Evolutionary conservation across 2,888 invertebrate species (phyloP).

Genomic region (Chalcosyrphus nemorum): DNA sequence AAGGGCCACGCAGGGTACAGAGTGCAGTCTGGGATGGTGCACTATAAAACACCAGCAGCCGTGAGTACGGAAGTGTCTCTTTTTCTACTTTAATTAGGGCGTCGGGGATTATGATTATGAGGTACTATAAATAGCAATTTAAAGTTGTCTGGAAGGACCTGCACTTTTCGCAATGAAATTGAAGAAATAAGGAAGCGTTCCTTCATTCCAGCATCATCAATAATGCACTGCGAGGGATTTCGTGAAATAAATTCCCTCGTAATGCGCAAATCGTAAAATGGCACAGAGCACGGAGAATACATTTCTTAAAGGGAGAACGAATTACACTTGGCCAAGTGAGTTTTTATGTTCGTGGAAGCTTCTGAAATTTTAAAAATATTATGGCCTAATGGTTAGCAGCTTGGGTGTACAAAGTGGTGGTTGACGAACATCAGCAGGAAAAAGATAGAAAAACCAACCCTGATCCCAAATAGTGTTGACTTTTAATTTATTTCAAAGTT

Average conservation of each 20-base stretch:
- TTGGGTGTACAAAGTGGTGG: too few species aligned
- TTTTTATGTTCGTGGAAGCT: neutral
- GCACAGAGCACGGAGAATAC: neutral
- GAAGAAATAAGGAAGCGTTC: neutral
- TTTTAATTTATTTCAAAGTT: too few species aligned
- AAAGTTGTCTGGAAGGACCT: neutral
- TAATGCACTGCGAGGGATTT: neutral
- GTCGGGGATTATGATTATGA: neutral
- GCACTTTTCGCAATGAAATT: neutral
- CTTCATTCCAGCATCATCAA: neutral
- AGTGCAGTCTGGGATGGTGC: neutral
- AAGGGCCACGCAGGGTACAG: neutral
- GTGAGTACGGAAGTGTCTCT: neutral
- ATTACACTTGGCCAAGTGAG: neutral
- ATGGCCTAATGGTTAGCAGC: neutral
- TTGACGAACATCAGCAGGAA: too few species aligned
- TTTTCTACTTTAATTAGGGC: constrained; percentile 35
- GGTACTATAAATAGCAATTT: neutral
- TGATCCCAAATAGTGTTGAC: too few species aligned
- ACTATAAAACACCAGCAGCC: neutral
- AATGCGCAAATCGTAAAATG: constrained; percentile 1
- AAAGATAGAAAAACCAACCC: too few species aligned
- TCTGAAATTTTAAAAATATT: neutral
- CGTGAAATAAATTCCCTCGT: neutral
- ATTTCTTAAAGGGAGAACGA: neutral